These are phyloP conservation scores for Therioaphis trifolii DNA, from an alignment of 2,888 invertebrate genomes.

Conservation along the genomic window DNA sequence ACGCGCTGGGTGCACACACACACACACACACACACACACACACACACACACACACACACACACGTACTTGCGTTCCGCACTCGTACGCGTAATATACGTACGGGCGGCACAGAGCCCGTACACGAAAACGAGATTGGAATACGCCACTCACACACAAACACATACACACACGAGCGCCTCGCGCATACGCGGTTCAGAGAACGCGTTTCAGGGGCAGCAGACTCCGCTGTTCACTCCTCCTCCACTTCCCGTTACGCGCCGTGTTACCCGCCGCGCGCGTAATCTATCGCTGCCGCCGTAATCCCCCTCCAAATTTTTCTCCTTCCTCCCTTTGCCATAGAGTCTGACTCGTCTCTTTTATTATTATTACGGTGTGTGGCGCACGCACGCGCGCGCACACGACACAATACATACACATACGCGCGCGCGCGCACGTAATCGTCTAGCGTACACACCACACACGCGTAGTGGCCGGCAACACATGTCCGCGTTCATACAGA, in stretches of 20 bases:
- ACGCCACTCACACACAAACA: no score
- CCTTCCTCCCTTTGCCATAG: background rate
- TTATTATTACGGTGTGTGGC: background rate
- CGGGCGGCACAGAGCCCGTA: conserved; percentile 20
- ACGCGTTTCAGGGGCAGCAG: conserved; percentile 57
- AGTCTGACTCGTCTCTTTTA: conserved; percentile 17
- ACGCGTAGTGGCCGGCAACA: conserved; percentile 14
- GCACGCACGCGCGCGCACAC: conserved; percentile 7
- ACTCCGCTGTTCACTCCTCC: conserved; percentile 12
- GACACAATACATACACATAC: background rate
- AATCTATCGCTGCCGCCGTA: conserved; percentile 20
- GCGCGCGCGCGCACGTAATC: background rate
- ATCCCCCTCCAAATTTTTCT: background rate
- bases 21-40: background rate
- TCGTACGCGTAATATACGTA: no score
- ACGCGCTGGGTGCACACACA: background rate
- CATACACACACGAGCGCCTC: background rate
- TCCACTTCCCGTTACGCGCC: conserved; percentile 49
- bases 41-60: background rate
- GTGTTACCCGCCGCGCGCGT: conserved; percentile 47
- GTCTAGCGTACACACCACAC: no score
- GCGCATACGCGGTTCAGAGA: conserved; percentile 27
- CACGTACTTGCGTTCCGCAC: background rate
- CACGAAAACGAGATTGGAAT: conserved; percentile 57
- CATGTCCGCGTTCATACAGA: conserved; percentile 39